Percentiles rank a stretch among this genome's conserved stretches.
These are phyloP conservation scores for Nebria ingens DNA, from an alignment of 1,140 invertebrate genomes.

Conservation along the genomic window DNA sequence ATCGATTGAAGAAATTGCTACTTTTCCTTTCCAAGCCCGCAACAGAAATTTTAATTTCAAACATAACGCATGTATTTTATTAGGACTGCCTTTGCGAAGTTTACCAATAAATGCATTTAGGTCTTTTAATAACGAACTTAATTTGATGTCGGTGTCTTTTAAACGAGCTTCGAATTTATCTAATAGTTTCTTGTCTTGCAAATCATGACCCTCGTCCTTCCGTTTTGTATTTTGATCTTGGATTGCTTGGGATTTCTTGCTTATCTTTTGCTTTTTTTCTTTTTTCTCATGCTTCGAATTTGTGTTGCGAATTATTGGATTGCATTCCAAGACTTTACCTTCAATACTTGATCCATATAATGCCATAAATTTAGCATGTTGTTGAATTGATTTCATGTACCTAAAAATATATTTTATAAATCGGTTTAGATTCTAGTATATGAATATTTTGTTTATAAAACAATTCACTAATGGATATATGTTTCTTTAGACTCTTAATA, in stretches of 20 bases:
- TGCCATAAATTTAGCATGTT: constrained; percentile 11
- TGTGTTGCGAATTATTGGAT: constrained; percentile 11
- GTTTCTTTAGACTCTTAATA: no score
- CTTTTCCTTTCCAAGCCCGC: neutral
- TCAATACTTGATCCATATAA: constrained; percentile 21
- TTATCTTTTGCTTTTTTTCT: constrained; percentile 12
- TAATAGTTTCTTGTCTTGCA: constrained; percentile 11
- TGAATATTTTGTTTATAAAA: no score
- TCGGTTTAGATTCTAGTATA: no score
- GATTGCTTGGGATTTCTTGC: constrained; percentile 10
- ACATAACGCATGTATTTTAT: neutral
- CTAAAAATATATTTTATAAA: no score
- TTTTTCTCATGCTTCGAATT: neutral
- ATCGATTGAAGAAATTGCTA: neutral
- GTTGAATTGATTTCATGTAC: neutral
- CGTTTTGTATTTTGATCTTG: neutral
- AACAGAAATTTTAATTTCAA: neutral
- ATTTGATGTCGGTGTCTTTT: neutral
- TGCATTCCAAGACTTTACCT: constrained; percentile 11
- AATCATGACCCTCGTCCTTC: neutral
- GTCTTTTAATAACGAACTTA: neutral
- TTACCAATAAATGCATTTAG: neutral
- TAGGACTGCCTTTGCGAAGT: neutral
- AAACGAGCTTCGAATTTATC: neutral
- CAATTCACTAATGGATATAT: no score